phyloP scores from a whole-genome alignment of 2,113 vertebrate genomes.

The Anolis sagrei region DNA sequence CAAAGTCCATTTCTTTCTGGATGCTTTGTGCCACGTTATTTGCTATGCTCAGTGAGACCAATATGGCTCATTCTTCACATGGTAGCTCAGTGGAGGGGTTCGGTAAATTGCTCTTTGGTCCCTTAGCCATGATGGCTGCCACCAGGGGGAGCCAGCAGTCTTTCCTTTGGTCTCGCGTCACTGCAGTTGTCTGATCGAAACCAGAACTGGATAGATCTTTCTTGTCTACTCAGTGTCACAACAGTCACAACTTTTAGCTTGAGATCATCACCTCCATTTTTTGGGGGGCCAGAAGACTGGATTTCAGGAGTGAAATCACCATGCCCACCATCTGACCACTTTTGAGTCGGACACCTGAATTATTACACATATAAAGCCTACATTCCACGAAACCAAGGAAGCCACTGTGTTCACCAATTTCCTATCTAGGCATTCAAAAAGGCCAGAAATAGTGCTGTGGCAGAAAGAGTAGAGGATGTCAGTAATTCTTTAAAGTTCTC shows the following conservation, averaged over 20 bases:
- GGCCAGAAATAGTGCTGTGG: too few relatives aligned
- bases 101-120: background rate
- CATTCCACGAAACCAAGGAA: background rate
- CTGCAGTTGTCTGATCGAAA: background rate
- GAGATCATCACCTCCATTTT: background rate
- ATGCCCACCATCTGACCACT: background rate
- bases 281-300: background rate
- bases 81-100: background rate
- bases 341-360: background rate
- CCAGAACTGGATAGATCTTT: rapidly evolving
- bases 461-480: too few relatives aligned
- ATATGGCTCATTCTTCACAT: background rate
- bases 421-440: too few relatives aligned
- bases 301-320: background rate
- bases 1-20: background rate
- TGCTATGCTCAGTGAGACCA: background rate
- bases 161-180: rapidly evolving
- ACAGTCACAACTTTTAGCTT: background rate
- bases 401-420: too few relatives aligned
- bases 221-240: background rate
- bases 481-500: too few relatives aligned
- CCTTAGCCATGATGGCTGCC: background rate
- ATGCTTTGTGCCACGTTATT: background rate
- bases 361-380: background rate
- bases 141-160: background rate